Evolutionary conservation across 2,888 invertebrate genomes (phyloP), one percentile per base, ranked within the genome.

Genomic region (Hyposoter dolosus): DNA sequence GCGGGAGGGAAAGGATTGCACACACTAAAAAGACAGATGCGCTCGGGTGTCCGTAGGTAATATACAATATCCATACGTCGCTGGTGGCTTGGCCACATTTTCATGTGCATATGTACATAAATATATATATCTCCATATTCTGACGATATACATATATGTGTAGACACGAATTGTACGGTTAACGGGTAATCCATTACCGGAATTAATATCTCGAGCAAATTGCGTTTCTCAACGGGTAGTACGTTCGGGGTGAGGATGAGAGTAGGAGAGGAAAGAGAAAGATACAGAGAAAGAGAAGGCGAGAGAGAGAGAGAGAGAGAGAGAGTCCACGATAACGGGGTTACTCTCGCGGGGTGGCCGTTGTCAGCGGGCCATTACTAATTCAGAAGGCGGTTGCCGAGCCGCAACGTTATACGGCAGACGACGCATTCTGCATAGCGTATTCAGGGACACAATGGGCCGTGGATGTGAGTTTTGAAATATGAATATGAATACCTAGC

Each of bases 361-460:
- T 89, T 88, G 89, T 92, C 92, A 91, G 88, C 89, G 90, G 88
- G 90, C 90, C 87, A 92, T 92, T 92, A 91, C 91, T 92, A 92
- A 92, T 92, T 92, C 92, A 92, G 91, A 91, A 92, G 91, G 92
- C 89, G 91, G 91, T 90, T 88, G 91, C 89, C 78, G 87, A 87
- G 89, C 89, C 90, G 88, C 91, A 91, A 91, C 91, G 91, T 91
- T 91, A 90, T 91, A 91, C 90, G 91, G 89, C 90, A 90, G 90
- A 90, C 91, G 91, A 91, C 91, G 91, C 90, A 91, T 91, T 91
- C 91, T 91, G 91, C 91, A 91, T 91, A 91, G 91, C 89, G 91
- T 90, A 91, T 91, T 91, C 90, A 90, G 85, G 89, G 89, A 89
- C 89, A 91, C 91, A 91, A 91, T 91, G 91, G 91, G 87, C 89